These are phyloP conservation scores for Podarcis lilfordi DNA, from an alignment of 2,797 vertebrate genomes.

Conservation along the genomic window DNA sequence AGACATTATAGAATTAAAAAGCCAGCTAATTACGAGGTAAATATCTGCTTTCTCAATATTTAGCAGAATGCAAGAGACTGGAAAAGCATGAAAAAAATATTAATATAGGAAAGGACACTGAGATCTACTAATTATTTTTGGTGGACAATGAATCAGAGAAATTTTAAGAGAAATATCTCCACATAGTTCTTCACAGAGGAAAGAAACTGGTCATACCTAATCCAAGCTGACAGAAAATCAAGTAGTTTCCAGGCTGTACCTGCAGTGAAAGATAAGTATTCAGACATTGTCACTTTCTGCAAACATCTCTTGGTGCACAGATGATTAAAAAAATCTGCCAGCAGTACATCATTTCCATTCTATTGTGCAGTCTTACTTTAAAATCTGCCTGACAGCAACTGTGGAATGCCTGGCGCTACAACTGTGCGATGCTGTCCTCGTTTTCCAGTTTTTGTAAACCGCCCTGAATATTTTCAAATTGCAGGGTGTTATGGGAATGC, in stretches of 20 bases:
- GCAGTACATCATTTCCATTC: slow-evolving; percentile 63
- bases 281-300: slow-evolving; percentile 76
- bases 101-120: slow-evolving; percentile 1
- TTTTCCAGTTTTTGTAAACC: neutral
- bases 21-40: neutral
- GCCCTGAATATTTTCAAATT: neutral
- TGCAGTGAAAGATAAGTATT: slow-evolving; percentile 70
- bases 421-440: neutral
- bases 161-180: slow-evolving; percentile 59
- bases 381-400: slow-evolving; percentile 36
- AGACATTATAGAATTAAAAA: neutral
- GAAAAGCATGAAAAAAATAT: slow-evolving; percentile 1
- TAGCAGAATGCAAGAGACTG: slow-evolving; percentile 5
- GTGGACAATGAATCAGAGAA: slow-evolving; percentile 42
- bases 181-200: slow-evolving; percentile 44
- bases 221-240: slow-evolving; percentile 79
- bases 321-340: slow-evolving; percentile 67
- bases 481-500: neutral
- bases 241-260: slow-evolving; percentile 74
- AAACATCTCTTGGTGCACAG: slow-evolving; percentile 72
- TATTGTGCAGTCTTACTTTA: slow-evolving; percentile 1
- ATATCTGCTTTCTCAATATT: slow-evolving; percentile 35
- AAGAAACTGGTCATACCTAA: slow-evolving; percentile 61
- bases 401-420: slow-evolving; percentile 13
- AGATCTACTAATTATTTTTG: slow-evolving; percentile 54